A percentile compares a stretch with the other conserved stretches of the same genome.
Conservation (phyloP, 2,113 vertebrate species). For the Suncus etruscus region DNA sequence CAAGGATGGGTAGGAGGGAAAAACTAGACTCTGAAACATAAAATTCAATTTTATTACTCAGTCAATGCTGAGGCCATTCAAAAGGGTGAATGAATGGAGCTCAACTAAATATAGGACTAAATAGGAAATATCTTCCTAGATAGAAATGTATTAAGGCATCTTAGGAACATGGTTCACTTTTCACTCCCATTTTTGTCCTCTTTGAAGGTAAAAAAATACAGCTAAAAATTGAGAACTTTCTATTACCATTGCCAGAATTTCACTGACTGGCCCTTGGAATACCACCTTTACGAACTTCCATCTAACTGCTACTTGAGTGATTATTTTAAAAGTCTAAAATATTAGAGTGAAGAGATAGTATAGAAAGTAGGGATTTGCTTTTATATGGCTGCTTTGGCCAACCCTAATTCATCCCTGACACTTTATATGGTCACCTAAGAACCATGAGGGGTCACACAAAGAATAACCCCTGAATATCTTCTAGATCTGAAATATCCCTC, state of each 20-base stretch:
- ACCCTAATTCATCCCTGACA: too few relatives aligned
- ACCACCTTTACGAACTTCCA: not conserved
- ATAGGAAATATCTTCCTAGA: not conserved
- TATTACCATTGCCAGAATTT: not conserved
- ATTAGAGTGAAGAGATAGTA: too few relatives aligned
- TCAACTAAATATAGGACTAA: conserved; percentile 58
- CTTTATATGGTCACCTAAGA: too few relatives aligned
- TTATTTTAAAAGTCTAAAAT: not conserved
- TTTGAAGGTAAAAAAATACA: not conserved
- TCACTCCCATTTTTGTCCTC: not conserved
- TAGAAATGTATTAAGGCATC: not conserved
- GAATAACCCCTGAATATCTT: too few relatives aligned
- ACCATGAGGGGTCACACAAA: too few relatives aligned
- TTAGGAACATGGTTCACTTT: not conserved
- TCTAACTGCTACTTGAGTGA: not conserved
- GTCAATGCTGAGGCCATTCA: conserved; percentile 40
- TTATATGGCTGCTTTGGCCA: too few relatives aligned
- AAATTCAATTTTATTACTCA: conserved; percentile 77
- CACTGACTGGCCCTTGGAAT: not conserved
- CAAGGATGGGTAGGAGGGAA: not conserved
- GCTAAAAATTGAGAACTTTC: not conserved
- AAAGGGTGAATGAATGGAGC: conserved; percentile 42
- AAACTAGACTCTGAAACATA: conserved; percentile 46
- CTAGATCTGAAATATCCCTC: too few relatives aligned
- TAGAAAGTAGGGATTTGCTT: too few relatives aligned